Conservation (phyloP, 1,140 invertebrate genomes). For the Stegodyphus dumicola region DNA sequence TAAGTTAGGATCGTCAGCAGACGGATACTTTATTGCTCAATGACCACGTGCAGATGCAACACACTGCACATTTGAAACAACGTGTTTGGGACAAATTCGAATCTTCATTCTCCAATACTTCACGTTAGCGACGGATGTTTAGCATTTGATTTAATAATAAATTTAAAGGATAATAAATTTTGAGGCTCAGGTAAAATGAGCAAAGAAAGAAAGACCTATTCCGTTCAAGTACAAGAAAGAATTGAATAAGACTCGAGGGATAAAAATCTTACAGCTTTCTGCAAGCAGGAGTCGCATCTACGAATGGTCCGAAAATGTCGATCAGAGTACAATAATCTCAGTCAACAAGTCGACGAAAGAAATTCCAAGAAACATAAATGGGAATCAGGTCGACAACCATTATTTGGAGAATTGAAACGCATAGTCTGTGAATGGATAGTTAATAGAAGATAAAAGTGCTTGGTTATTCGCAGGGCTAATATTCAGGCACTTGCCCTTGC, state of each 20-base stretch:
- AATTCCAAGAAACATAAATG: conserved; percentile 1
- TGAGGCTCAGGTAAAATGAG: background rate
- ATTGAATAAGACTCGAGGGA: background rate
- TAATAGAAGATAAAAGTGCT: background rate
- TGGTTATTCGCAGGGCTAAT: conserved; percentile 14
- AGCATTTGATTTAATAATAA: conserved; percentile 6
- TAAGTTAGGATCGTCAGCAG: background rate
- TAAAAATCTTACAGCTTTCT: conserved; percentile 27
- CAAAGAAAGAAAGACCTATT: background rate
- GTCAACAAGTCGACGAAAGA: conserved; percentile 6
- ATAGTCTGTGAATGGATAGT: conserved; percentile 5
- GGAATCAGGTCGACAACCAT: background rate
- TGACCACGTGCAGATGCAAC: background rate
- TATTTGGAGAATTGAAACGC: conserved; percentile 1
- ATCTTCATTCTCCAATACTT: background rate
- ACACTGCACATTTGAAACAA: background rate
- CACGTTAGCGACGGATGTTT: background rate
- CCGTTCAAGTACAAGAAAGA: conserved; percentile 10
- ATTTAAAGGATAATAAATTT: background rate
- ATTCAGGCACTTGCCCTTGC: conserved; percentile 15
- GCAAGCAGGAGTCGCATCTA: conserved; percentile 13
- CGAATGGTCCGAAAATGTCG: background rate
- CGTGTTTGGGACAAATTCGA: background rate
- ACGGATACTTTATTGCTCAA: background rate
- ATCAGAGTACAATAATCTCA: conserved; percentile 1